Percentiles rank a stretch among this genome's conserved stretches.
phyloP scores from a whole-genome alignment of 2,888 invertebrate species.

The Agrochola lychnidis region DNA sequence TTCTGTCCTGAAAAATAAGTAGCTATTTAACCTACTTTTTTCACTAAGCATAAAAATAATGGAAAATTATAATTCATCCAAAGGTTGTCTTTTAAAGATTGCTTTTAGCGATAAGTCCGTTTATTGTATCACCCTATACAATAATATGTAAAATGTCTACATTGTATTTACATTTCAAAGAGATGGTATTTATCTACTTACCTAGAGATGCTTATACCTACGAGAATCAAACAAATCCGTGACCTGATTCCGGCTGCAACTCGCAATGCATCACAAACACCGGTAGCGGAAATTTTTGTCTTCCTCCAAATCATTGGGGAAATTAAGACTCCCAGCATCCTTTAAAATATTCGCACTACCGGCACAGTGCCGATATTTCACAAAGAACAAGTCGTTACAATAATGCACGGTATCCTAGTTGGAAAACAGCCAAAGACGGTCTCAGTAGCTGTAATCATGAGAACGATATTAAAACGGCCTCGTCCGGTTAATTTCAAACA shows the following conservation, averaged over 20 bases:
- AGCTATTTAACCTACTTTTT: not conserved
- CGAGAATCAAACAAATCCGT: constrained; percentile 28
- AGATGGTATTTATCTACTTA: not conserved
- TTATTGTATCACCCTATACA: no score
- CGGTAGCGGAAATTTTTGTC: constrained; percentile 34
- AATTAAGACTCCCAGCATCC: constrained; percentile 47
- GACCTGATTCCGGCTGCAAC: constrained; percentile 28
- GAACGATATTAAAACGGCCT: constrained; percentile 65
- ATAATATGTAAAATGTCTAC: no score
- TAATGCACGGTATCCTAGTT: constrained; percentile 80
- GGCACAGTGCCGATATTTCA: constrained; percentile 69
- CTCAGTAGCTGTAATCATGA: constrained; percentile 63
- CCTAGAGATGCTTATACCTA: not conserved
- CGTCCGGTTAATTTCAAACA: constrained; percentile 60
- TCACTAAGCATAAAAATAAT: not conserved
- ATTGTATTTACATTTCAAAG: not conserved
- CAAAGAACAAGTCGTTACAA: constrained; percentile 73
- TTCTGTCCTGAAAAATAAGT: not conserved
- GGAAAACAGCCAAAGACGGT: constrained; percentile 76
- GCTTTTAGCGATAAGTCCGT: no score
- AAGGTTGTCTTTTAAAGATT: no score
- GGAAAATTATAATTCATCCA: not conserved
- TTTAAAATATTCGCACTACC: constrained; percentile 42
- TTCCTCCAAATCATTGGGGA: constrained; percentile 56
- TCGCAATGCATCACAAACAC: constrained; percentile 32